These are phyloP conservation scores for Zeugodacus cucurbitae DNA, from an alignment of 1,140 invertebrate species.

Conservation along the genomic window DNA sequence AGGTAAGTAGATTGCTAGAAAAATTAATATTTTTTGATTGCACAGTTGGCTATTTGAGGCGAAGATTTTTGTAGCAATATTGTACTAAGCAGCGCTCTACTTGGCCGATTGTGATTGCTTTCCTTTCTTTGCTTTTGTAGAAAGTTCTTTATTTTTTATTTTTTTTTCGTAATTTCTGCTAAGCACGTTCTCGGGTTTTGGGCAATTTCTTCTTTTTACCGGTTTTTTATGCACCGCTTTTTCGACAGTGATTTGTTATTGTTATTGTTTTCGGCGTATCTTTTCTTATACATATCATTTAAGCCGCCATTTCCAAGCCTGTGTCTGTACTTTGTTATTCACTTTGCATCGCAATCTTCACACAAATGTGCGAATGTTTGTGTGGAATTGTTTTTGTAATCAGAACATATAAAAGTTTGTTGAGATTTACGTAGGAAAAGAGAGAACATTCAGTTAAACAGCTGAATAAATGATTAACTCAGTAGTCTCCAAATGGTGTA, in stretches of 20 bases:
- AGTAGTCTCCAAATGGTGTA: too few relatives aligned
- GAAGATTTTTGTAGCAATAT: not conserved
- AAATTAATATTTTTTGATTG: too few relatives aligned
- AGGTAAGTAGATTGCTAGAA: not conserved
- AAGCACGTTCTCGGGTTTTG: not conserved
- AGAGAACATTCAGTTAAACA: too few relatives aligned
- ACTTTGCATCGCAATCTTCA: too few relatives aligned
- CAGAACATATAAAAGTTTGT: too few relatives aligned
- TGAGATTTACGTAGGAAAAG: too few relatives aligned
- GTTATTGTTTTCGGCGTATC: not conserved
- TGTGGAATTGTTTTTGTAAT: too few relatives aligned
- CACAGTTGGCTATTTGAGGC: not conserved
- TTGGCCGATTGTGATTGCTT: not conserved
- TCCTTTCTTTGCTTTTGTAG: not conserved
- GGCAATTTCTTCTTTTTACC: not conserved
- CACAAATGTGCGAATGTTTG: not conserved
- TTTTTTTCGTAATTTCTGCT: not conserved
- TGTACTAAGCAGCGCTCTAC: not conserved
- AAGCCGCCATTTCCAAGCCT: not conserved
- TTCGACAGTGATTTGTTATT: not conserved
- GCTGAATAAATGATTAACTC: too few relatives aligned
- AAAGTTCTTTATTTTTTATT: not conserved
- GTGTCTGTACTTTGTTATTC: not conserved
- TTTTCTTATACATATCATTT: not conserved
- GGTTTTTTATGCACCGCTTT: not conserved